Evolutionary conservation across 2,113 vertebrate species (phyloP).

Genomic region (Odobenus rosmarus): DNA sequence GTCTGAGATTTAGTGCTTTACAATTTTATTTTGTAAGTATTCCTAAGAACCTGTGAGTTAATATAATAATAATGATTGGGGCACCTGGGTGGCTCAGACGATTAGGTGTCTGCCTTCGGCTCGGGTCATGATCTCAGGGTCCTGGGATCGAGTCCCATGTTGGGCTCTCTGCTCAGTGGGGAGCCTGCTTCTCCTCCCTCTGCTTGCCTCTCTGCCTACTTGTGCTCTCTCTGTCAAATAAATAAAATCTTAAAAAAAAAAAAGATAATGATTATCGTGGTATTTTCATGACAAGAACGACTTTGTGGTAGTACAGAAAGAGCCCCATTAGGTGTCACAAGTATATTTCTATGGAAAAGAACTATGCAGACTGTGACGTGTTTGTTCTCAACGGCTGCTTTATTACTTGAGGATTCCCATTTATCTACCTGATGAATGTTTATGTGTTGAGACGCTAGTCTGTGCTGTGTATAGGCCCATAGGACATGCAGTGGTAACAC

Average conservation of each 20-base stretch:
- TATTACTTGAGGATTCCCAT: neutral
- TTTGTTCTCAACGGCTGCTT: neutral
- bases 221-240: too few species aligned
- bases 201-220: too few species aligned
- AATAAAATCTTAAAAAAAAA: too few species aligned
- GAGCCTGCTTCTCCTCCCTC: too few species aligned
- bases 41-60: neutral
- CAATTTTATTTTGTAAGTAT: constrained; percentile 6
- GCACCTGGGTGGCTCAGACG: too few species aligned
- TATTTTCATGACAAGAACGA: neutral
- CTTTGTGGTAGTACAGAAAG: neutral
- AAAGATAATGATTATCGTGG: neutral
- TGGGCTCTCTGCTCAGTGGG: too few species aligned
- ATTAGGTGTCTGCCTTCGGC: too few species aligned
- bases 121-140: too few species aligned
- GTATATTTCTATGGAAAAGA: neutral
- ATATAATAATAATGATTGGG: neutral
- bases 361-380: neutral
- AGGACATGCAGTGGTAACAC: neutral
- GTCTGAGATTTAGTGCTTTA: constrained; percentile 18
- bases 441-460: neutral
- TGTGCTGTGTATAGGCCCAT: neutral
- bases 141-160: too few species aligned
- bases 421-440: neutral
- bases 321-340: neutral